Evolutionary conservation across 2,888 invertebrate species (phyloP), one percentile per base, ranked within the genome.

Genomic region (Amaurobius ferox): DNA sequence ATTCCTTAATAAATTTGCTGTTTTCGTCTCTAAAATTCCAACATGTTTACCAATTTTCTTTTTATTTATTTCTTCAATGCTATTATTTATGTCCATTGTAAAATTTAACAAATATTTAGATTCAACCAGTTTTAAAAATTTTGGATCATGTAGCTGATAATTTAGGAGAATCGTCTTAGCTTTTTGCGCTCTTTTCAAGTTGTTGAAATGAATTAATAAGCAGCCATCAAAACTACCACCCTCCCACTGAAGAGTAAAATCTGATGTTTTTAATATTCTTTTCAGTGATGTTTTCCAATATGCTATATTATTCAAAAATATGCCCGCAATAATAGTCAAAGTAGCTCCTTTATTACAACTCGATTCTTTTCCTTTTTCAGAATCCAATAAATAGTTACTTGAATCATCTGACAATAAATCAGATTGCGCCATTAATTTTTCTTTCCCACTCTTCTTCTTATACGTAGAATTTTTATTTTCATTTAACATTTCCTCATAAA

Each of bases 81-180:
- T 30, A 28, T 40, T 9, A 0, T 23, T n/a, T n/a, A n/a, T n/a
- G n/a, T n/a, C n/a, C n/a, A n/a, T n/a, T n/a, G n/a, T n/a, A n/a
- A n/a, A n/a, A n/a, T n/a, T n/a, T n/a, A n/a, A n/a, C n/a, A n/a
- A n/a, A n/a, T n/a, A n/a, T n/a, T n/a, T n/a, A n/a, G n/a, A 30
- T 61, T 80, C 73, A 7, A 87, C 71, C 16, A 87, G 35, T 13
- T 87, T 87, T 9, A 81, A 28, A 73, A 87, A 81, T 68, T 81
- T 80, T 23, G 64, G 40, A 68, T 83, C 55, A 23, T 32, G 39
- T 11, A 26, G 40, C 55, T 79, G 74, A 16, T 64, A 13, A 30
- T 79, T 79, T 23, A 64, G 35, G 11, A 87, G 40, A 39, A 79
- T 29, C 16, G 83, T 87, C 28, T 72, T 70, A 26, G 70, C 83